Conservation (phyloP, 2,113 vertebrate species). For the Hirundichthys speculiger region DNA sequence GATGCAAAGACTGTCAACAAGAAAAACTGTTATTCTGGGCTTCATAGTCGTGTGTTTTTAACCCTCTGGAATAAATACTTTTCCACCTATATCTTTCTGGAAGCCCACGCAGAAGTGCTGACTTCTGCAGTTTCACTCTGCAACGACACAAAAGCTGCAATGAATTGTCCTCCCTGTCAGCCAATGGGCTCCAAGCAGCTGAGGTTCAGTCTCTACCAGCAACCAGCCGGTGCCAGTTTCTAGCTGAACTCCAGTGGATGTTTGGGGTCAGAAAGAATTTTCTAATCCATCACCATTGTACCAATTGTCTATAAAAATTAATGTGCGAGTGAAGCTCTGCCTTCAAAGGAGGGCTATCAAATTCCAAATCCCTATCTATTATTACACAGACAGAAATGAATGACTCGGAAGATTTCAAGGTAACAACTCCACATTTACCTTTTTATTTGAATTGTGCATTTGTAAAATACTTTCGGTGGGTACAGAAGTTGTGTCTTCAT, state of each 20-base stretch:
- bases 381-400: constrained; percentile 64
- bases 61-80: constrained; percentile 52
- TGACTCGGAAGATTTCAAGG: constrained; percentile 71
- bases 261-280: constrained; percentile 66
- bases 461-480: not conserved
- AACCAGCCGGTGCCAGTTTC: constrained; percentile 47
- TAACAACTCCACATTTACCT: constrained; percentile 49
- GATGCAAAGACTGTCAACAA: not conserved
- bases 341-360: constrained; percentile 62
- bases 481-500: not conserved
- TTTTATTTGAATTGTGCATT: constrained; percentile 1
- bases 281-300: constrained; percentile 77
- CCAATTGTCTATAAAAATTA: constrained; percentile 78
- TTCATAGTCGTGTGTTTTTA: constrained; percentile 19
- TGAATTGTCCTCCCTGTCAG: constrained; percentile 59
- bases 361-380: constrained; percentile 55
- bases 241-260: constrained; percentile 32
- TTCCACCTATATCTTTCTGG: constrained; percentile 65
- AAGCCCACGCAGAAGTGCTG: constrained; percentile 72
- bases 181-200: constrained; percentile 56
- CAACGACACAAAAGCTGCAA: constrained; percentile 60
- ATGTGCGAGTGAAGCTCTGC: constrained; percentile 54
- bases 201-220: constrained; percentile 37
- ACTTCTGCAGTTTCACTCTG: constrained; percentile 56
- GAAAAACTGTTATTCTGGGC: constrained; percentile 31